phyloP scores from a whole-genome alignment of 1,140 invertebrate genomes.

The Panagrolaimus sp. region DNA sequence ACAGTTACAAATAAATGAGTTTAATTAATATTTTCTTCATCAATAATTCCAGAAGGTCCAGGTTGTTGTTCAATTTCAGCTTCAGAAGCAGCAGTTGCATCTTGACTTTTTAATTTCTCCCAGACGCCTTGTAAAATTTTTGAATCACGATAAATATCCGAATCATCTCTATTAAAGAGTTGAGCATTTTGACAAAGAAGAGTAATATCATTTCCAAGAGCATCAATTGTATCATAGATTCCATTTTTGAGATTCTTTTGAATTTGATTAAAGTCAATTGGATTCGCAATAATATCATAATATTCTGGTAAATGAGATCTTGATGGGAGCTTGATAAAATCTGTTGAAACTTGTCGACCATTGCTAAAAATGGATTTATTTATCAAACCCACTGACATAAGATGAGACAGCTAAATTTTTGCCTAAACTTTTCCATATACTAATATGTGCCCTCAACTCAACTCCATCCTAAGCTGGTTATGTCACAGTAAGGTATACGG shows the following conservation, averaged over 20 bases:
- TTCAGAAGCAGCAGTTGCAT: background rate
- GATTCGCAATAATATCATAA: conserved; percentile 95
- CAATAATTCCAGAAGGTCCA: too few relatives aligned
- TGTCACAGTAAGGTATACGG: too few relatives aligned
- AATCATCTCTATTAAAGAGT: conserved; percentile 66
- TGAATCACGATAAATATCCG: conserved; percentile 88
- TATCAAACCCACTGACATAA: too few relatives aligned
- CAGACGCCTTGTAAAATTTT: conserved; percentile 74
- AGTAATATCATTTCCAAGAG: conserved; percentile 84
- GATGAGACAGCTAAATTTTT: too few relatives aligned
- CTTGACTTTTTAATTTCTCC: conserved; percentile 4
- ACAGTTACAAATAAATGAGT: too few relatives aligned
- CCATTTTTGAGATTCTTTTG: conserved; percentile 60
- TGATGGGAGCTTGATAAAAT: conserved; percentile 91
- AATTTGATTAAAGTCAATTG: conserved; percentile 89
- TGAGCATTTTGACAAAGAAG: conserved; percentile 83
- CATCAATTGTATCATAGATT: conserved; percentile 74
- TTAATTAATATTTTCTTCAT: too few relatives aligned
- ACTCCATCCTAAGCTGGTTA: too few relatives aligned
- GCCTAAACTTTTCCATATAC: too few relatives aligned
- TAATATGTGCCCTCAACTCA: too few relatives aligned
- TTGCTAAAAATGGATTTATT: conserved; percentile 63
- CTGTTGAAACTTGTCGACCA: conserved; percentile 77
- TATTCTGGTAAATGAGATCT: conserved; percentile 86
- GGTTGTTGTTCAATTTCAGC: too few relatives aligned